A percentile compares a stretch with the other conserved stretches of the same genome.
phyloP scores from a whole-genome alignment of 2,888 invertebrate species.

The Ganaspis brasiliensis region DNA sequence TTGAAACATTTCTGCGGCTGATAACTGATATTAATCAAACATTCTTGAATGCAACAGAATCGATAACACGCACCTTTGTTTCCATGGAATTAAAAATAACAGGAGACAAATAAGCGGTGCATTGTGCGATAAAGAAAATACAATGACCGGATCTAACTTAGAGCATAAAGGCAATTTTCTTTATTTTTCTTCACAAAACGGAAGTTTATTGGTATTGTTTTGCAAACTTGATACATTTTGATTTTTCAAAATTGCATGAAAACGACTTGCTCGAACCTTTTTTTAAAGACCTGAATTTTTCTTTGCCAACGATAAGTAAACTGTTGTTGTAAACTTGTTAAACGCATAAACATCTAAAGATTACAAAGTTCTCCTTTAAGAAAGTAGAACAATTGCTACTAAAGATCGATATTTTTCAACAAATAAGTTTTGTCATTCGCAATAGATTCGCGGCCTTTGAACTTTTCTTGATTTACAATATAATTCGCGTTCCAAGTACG shows the following conservation, averaged over 20 bases:
- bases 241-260: too few relatives aligned
- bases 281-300: too few relatives aligned
- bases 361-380: not conserved
- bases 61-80: conserved; percentile 17
- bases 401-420: not conserved
- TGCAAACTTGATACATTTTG: too few relatives aligned
- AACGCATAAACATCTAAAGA: not conserved
- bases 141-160: not conserved
- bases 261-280: too few relatives aligned
- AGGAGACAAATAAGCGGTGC: not conserved
- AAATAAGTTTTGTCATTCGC: not conserved
- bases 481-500: not conserved
- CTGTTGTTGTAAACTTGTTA: too few relatives aligned
- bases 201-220: too few relatives aligned
- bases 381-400: conserved; percentile 15
- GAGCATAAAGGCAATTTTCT: too few relatives aligned
- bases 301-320: too few relatives aligned
- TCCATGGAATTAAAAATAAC: conserved; percentile 3
- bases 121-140: not conserved
- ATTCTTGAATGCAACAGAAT: conserved; percentile 5
- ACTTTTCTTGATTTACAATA: conserved; percentile 9
- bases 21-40: conserved; percentile 20
- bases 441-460: not conserved
- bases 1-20: not conserved
- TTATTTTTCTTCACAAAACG: too few relatives aligned